Evolutionary conservation across 2,113 vertebrate species (phyloP).

Genomic region (Semnopithecus entellus): DNA sequence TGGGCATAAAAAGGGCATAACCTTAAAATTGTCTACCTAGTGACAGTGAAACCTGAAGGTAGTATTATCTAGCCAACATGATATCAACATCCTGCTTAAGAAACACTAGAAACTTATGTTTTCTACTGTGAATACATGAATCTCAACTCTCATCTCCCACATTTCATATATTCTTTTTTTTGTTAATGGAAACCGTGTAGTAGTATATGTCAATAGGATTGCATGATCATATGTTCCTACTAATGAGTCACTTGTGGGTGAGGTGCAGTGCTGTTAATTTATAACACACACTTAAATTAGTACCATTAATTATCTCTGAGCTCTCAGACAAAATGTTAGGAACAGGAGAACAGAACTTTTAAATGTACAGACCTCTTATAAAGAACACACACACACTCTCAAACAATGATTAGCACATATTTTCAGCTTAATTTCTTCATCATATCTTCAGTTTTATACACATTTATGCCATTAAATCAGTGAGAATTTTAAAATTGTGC

Average conservation of each 20-base stretch:
- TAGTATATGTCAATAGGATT: background rate
- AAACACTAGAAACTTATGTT: background rate
- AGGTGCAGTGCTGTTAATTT: background rate
- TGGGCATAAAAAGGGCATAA: background rate
- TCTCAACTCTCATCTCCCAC: background rate
- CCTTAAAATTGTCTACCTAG: background rate
- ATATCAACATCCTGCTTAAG: background rate
- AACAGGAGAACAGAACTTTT: background rate
- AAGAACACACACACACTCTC: background rate
- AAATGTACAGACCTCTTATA: background rate
- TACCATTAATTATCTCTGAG: background rate
- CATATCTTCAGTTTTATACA: background rate
- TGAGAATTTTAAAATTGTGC: background rate
- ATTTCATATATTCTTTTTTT: background rate
- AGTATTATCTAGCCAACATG: background rate
- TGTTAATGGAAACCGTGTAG: background rate
- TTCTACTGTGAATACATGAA: background rate
- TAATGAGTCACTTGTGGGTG: background rate
- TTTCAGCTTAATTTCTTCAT: background rate
- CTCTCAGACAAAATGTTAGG: background rate
- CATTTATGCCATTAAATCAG: background rate
- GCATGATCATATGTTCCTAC: too few relatives aligned
- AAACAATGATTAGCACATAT: background rate
- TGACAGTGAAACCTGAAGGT: background rate
- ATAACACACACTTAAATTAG: background rate